phyloP scores from a whole-genome alignment of 2,113 vertebrate genomes.

The Gallinago jamesoni region DNA sequence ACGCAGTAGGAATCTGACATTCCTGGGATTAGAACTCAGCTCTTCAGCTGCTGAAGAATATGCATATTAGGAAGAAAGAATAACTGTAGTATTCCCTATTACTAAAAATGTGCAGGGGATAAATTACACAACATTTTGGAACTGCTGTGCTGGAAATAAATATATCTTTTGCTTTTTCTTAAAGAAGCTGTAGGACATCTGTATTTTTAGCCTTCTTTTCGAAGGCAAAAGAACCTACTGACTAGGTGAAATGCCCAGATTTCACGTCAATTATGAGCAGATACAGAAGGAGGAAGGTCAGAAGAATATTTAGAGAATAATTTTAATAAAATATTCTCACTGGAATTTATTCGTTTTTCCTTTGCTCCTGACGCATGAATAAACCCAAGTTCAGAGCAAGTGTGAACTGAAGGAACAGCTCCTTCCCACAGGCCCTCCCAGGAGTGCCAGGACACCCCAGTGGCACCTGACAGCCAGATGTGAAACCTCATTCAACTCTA shows the following conservation, averaged over 20 bases:
- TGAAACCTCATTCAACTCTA: background rate
- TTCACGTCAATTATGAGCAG: background rate
- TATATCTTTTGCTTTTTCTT: background rate
- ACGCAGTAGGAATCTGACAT: background rate
- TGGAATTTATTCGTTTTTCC: background rate
- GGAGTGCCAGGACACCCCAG: no score
- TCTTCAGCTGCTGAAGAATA: background rate
- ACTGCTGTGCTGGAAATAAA: background rate
- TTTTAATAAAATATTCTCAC: background rate
- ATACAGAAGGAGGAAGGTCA: background rate
- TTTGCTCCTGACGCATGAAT: background rate
- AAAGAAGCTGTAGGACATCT: background rate
- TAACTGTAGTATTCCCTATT: background rate
- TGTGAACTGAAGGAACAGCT: background rate
- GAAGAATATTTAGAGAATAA: background rate
- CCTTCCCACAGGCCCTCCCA: background rate
- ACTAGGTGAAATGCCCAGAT: background rate
- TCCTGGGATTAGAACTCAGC: background rate
- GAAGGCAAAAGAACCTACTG: background rate
- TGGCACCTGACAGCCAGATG: background rate
- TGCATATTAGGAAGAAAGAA: background rate
- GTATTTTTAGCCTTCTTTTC: background rate
- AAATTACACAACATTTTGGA: background rate
- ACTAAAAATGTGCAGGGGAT: background rate
- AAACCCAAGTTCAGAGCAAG: background rate